These are phyloP conservation scores for Trichogramma dendrolimi DNA, from an alignment of 2,888 invertebrate species.

Conservation along the genomic window DNA sequence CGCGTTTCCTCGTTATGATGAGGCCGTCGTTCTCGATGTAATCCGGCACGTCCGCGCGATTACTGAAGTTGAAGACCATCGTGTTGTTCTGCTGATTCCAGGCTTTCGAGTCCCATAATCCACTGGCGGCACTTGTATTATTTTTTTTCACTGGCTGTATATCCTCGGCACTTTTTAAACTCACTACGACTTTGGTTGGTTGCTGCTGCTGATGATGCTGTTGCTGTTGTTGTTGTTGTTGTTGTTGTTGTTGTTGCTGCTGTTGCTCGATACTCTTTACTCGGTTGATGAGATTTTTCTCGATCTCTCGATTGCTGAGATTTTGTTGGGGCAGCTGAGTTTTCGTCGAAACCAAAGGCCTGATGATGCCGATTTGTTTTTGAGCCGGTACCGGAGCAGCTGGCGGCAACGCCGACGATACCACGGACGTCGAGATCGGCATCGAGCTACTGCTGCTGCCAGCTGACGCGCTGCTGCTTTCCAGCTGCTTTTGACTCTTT, in stretches of 20 bases:
- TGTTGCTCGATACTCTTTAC: constrained; percentile 57
- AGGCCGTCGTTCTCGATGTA: constrained; percentile 87
- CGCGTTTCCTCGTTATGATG: constrained; percentile 64
- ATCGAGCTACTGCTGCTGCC: too few species aligned
- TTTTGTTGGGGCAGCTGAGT: constrained; percentile 47
- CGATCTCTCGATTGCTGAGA: constrained; percentile 62
- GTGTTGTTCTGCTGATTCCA: constrained; percentile 63
- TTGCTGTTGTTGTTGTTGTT: background rate
- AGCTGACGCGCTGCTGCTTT: constrained; percentile 23
- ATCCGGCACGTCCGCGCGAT: constrained; percentile 81
- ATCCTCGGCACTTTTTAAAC: constrained; percentile 49
- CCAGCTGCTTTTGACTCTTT: constrained; percentile 40
- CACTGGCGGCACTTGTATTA: constrained; percentile 38
- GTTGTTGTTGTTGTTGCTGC: background rate
- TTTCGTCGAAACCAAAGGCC: constrained; percentile 53
- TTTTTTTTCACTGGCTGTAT: constrained; percentile 47
- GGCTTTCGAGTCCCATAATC: constrained; percentile 52
- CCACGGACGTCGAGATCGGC: background rate
- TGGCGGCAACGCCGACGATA: too few species aligned
- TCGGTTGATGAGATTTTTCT: constrained; percentile 67
- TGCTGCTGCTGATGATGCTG: constrained; percentile 32
- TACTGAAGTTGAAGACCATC: constrained; percentile 83
- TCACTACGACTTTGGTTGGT: constrained; percentile 53
- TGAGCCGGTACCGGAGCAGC: constrained; percentile 39
- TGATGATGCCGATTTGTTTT: constrained; percentile 56